Base-by-base conservation (phyloP, 2,113 vertebrate genomes). In the Epinephelus fuscoguttatus region DNA sequence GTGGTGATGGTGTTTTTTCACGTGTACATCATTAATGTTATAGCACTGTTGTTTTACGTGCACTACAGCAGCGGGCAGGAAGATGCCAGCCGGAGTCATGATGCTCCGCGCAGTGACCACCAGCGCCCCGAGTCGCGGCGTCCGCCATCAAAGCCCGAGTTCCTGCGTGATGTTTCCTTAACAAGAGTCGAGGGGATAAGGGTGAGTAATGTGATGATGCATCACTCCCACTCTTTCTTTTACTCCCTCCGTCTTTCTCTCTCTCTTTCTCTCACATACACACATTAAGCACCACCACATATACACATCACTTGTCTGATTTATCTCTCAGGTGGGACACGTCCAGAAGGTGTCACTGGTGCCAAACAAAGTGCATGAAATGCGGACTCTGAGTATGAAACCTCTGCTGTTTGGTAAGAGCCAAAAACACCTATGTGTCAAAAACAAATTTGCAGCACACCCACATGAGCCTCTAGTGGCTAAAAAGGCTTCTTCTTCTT, bases 1-100 rank as follows among this genome's bases (percentile, higher is more conserved):
- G 96, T 98, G 45, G 96, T 98, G 33, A 97, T 98, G 97, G 97
- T 98, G 40, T 97, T 98, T 88, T 97, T 97, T 71, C 98, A 97
- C 82, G 95, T 99, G 40, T 99, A 98, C 94, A 96, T 99, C 87
- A 95, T 98, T 64, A 98, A 98, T 86, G 97, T 98, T n/a, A 96
- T 98, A 80, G 97, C 96, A 13, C 95, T 98, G 91, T 93, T 98
- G 27, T 95, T 99, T 57, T 98, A 98, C 90, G 98, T 98, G 62
- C 97, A 99, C 86, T 98, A 98, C 92, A 98, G 94, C 92, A 97
- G 96, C 89, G 96, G 96, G 2, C 94, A 95, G 37, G 90, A 93
- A 3, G 90, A 92, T 1, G 81, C 79, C 23, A 81, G 68, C 13
- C 88, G 59, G 55, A 78, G 66, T 78, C 80, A 56, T 18, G 84